Conservation (phyloP, 1,140 invertebrate species). For the Venturia canescens region DNA sequence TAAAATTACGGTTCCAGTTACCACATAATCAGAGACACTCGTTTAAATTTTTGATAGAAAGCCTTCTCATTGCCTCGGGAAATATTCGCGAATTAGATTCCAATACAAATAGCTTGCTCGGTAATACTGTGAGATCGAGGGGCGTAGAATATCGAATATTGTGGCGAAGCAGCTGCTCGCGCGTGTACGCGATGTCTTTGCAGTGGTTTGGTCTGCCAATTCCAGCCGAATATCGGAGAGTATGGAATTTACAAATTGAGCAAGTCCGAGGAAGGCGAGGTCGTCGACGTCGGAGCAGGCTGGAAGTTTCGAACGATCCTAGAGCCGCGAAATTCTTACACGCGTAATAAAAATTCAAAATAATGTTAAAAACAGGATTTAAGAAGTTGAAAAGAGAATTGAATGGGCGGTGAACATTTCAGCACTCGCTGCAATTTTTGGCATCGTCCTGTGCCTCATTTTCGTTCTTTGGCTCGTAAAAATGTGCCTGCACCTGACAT, state of each 20-base stretch:
- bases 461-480: slow-evolving; percentile 56
- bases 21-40: no score
- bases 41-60: no score
- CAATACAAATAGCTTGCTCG: no score
- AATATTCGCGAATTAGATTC: no score
- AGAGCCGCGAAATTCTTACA: slow-evolving; percentile 84
- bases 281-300: slow-evolving; percentile 46
- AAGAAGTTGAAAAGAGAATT: no score
- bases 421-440: slow-evolving; percentile 64
- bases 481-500: not conserved
- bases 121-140: not conserved
- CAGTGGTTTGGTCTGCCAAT: slow-evolving; percentile 77
- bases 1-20: no score
- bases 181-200: slow-evolving; percentile 49
- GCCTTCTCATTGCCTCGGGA: no score
- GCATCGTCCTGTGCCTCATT: slow-evolving; percentile 58
- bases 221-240: slow-evolving; percentile 80
- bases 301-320: slow-evolving; percentile 79
- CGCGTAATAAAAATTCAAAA: slow-evolving; percentile 78
- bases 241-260: slow-evolving; percentile 86
- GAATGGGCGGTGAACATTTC: slow-evolving; percentile 40
- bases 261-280: slow-evolving; percentile 67
- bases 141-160: not conserved
- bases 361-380: not conserved
- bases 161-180: not conserved